Evolutionary conservation across 2,797 vertebrate species (phyloP), one percentile per base, ranked within the genome.

Genomic region (Lindbergichthys nudifrons): DNA sequence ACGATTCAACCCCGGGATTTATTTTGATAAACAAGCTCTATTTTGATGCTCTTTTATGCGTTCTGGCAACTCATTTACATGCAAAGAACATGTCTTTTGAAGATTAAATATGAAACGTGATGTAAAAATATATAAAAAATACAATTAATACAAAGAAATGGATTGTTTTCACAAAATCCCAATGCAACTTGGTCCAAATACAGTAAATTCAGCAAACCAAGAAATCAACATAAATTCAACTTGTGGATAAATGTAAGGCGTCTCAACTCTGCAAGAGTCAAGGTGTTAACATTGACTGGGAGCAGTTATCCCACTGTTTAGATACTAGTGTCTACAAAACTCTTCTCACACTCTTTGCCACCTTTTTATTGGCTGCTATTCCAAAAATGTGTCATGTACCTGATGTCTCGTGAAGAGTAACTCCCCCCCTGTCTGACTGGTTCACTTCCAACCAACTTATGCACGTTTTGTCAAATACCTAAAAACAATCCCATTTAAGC

Each of bases 321-420:
- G 66, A 65, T 57, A 45, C 63, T 1, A 21, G 60, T 73, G 84
- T 80, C 81, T 42, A 60, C 71, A 80, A 15, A 79, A 76, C 67
- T 9, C 70, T 90, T 90, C 88, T 91, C 90, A 89, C 85, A 87
- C 81, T 85, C 64, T 82, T 77, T 86, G 58, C 43, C 77, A 76
- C 77, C 73, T 89, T 87, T 90, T 85, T 80, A 83, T 82, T 71
- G 53, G 65, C 70, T 70, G 82, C 79, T 65, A 89, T 91, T 81
- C 84, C 83, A 92, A 88, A 89, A 81, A 91, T 92, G 77, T 92
- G 73, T 68, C 88, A 82, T 73, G 79, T 84, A 87, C 73, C 66
- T 78, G 91, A 75, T 76, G 84, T 61, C 82, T 83, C n/a, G 2
- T 88, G 80, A 85, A 77, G 2, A 73, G 66, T 58, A 51, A 36